Base-by-base conservation (phyloP, 1,140 invertebrate species). In the Rhysida immarginata region DNA sequence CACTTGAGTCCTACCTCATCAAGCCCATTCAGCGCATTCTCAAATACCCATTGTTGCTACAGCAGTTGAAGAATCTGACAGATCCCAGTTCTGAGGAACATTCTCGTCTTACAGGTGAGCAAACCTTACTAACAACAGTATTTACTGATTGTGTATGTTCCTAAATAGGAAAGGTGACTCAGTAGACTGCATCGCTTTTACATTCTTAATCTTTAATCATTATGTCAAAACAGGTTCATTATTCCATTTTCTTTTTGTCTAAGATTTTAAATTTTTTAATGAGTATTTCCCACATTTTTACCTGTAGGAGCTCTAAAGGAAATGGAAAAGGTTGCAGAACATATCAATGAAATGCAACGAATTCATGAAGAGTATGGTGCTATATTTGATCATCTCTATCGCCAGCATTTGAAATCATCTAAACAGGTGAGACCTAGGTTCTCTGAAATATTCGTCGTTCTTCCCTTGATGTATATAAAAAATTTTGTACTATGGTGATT, bases 331-430 rank as follows among this genome's bases (percentile, higher is more conserved):
- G 93, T 97, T 53, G 95, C 94, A n/a, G 93, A 96, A 74, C 95
- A 98, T 71, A 96, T 99, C 63, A 99, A 98, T 72, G 94, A 98
- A 76, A 97, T 97, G 94, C 94, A 97, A 77, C 81, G 94, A 75
- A 96, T 98, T 66, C 94, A 96, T 70, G 94, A 99, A 76, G 94
- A 98, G 74, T 98, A 97, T 71, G 94, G 94, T 57, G 87, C 89
- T 60, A 95, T 97, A 69, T 96, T 98, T 74, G 91, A 94, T 77
- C 89, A 93, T 69, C 76, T 94, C 61, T 92, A 91, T 75, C 78
- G 89, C 63, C 90, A 95, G 76, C 88, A 94, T 74, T 86, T 93
- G 69, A 93, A 92, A 71, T 87, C 87, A 54, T 90, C 85, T 74
- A 93, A 93, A 73, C 87, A 90, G 75, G 78, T 80, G 60, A 64